Conservation (phyloP, 2,797 vertebrate genomes). For the Mionectes olivaceus region DNA sequence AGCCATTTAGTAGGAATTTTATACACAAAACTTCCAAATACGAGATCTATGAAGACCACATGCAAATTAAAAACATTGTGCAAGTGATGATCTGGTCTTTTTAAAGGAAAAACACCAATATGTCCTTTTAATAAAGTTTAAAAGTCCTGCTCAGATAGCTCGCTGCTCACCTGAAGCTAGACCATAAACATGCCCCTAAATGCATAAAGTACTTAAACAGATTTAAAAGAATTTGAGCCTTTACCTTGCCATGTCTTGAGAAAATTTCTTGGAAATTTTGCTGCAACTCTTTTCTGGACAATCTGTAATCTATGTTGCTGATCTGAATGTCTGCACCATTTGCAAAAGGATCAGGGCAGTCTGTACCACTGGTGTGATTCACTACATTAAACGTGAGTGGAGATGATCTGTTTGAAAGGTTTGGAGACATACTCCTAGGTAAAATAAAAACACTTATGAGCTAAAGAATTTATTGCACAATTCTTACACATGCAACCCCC, state of each 20-base stretch:
- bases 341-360: constrained; percentile 86
- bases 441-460: background rate
- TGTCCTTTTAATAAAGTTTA: background rate
- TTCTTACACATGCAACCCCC: fast-evolving
- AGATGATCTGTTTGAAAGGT: constrained; percentile 89
- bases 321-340: constrained; percentile 92
- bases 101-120: fast-evolving
- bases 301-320: constrained; percentile 94
- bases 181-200: background rate
- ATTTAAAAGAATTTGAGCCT: background rate
- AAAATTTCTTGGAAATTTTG: constrained; percentile 89
- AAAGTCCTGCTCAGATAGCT: background rate
- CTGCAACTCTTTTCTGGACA: constrained; percentile 94
- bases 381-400: constrained; percentile 80
- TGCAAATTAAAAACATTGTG: background rate
- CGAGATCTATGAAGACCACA: background rate
- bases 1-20: background rate
- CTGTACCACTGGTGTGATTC: constrained; percentile 72
- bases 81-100: background rate
- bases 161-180: background rate
- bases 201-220: background rate
- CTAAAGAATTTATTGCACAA: background rate
- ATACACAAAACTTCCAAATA: background rate
- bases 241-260: constrained; percentile 91
- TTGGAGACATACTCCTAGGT: constrained; percentile 88